phyloP scores from a whole-genome alignment of 2,113 vertebrate species.

The Laticauda laticaudata region DNA sequence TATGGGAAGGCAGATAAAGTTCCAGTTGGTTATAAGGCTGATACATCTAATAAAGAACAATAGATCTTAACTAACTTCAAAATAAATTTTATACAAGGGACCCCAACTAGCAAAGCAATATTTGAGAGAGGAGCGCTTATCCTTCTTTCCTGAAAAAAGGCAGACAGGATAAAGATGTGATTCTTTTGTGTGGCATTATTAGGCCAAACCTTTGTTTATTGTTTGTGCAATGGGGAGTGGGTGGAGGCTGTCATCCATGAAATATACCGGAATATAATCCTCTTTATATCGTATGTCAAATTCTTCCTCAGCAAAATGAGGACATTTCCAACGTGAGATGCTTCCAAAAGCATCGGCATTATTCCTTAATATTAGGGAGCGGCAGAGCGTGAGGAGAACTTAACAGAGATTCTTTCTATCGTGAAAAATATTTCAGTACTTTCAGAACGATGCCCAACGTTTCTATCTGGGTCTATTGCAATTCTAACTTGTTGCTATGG shows the following conservation, averaged over 20 bases:
- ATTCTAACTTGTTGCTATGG: background rate
- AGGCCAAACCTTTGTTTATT: background rate
- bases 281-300: background rate
- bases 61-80: background rate
- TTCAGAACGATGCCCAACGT: background rate
- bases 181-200: background rate
- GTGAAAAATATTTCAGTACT: background rate
- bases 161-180: background rate
- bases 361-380: background rate
- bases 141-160: background rate
- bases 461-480: background rate
- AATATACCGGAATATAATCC: background rate
- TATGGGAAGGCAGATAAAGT: background rate
- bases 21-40: background rate
- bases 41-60: background rate
- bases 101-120: background rate
- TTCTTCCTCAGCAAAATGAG: background rate
- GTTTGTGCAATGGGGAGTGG: background rate
- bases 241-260: background rate
- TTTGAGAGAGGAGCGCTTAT: background rate
- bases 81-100: background rate
- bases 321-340: too few relatives aligned
- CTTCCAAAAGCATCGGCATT: background rate
- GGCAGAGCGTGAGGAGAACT: too few relatives aligned
- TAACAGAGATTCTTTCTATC: background rate